Evolutionary conservation across 2,888 invertebrate species (phyloP), one percentile per base, ranked within the genome.

Genomic region (Danaus chrysippus): DNA sequence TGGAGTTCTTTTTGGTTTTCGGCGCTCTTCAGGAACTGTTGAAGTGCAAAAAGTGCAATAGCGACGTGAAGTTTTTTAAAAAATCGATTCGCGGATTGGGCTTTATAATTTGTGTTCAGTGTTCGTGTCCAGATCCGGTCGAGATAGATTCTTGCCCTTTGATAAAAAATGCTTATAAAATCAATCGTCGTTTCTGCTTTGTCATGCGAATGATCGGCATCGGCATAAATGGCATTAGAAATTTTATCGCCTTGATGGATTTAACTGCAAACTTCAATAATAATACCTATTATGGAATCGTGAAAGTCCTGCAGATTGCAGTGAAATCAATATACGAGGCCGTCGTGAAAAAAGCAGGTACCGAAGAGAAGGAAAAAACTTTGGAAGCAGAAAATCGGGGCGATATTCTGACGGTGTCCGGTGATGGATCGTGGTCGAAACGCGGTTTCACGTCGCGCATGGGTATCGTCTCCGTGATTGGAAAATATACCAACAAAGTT

Each of bases 351-450:
- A 57, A 57, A 57, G n/a, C 57, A 57, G 23, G 17, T 17, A 43
- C 17, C 17, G 57, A 57, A 57, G 46, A 57, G 49, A 49, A 46
- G 46, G 46, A 46, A 19, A 23, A 19, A 49, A 57, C 17, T 46
- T 19, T 44, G 19, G 19, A 57, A 57, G 46, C 46, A 43, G 57
- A 34, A 49, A 44, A 57, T 54, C 52, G 23, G 12, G 55, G 13
- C 42, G 55, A 23, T 43, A 15, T 56, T 42, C 42, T 42, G 19
- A 56, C 56, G 44, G 59, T 59, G 17, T 59, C 59, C 23, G 59
- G 59, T 54, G 59, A 59, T 54, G 59, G 59, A 19, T 59, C 59
- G 42, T 59, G 59, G 59, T 12, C 17, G 43, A 59, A 59, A 54
- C 54, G 59, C 42, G 54, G 59, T 19, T 59, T 59, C 41, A 15